phyloP scores from a whole-genome alignment of 2,113 vertebrate genomes.

The Tonatia bakeri region DNA sequence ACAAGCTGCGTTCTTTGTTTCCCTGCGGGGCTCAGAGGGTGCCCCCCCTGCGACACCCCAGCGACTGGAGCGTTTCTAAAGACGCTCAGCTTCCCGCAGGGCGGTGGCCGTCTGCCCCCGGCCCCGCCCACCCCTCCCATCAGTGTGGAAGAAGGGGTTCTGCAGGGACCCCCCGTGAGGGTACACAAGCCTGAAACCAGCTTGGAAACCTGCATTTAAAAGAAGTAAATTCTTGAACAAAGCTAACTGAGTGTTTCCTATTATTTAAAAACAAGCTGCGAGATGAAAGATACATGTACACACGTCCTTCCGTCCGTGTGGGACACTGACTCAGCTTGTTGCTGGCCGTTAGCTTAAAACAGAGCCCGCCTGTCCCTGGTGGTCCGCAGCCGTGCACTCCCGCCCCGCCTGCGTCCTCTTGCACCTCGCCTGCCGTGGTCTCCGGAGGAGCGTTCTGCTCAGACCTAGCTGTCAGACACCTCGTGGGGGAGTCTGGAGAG shows the following conservation, averaged over 20 bases:
- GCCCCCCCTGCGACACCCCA: conserved; percentile 34
- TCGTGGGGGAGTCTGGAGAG: conserved; percentile 55
- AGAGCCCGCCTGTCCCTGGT: background rate
- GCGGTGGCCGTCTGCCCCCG: background rate
- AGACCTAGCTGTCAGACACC: background rate
- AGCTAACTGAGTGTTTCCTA: conserved; percentile 63
- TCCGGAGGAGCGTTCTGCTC: conserved; percentile 45
- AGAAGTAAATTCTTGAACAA: conserved; percentile 75
- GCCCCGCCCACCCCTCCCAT: conserved; percentile 22
- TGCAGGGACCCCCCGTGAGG: conserved; percentile 51
- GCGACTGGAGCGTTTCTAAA: conserved; percentile 18
- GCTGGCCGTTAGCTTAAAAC: conserved; percentile 65
- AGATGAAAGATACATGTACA: conserved; percentile 71
- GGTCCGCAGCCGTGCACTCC: rapidly evolving
- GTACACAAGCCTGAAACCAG: conserved; percentile 78
- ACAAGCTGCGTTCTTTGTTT: background rate
- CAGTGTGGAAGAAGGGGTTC: background rate
- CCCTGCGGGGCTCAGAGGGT: conserved; percentile 43
- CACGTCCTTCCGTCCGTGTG: conserved; percentile 48
- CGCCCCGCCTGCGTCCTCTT: background rate
- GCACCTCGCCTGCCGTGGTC: background rate
- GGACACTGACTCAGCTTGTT: conserved; percentile 80
- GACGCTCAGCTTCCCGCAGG: conserved; percentile 11
- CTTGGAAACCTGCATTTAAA: conserved; percentile 72
- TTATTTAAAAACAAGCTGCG: conserved; percentile 75